Base-by-base conservation (phyloP, 2,888 invertebrate species). In the Acleris sparsana region DNA sequence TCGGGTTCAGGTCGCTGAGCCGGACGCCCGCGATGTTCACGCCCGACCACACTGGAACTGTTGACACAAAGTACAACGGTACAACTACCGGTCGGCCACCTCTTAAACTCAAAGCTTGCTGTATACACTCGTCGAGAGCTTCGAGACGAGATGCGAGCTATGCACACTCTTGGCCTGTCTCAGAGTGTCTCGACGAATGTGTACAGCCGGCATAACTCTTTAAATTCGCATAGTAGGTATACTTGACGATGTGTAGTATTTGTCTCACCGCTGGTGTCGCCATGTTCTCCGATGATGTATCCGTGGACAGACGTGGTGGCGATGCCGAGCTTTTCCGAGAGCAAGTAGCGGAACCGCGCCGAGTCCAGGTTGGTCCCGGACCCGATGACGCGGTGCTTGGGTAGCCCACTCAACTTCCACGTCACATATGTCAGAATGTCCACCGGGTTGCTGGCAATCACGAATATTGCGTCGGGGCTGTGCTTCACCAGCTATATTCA, bases 291-390 rank as follows among this genome's bases (percentile, higher is more conserved):
- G 79, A 98, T 97, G 77, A 98, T 97, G 94, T 97, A 98, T 0
- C 97, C 98, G 82, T 98, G 98, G 79, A 96, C 96, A 71, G 96
- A 97, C 16, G 96, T 95, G 5, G 98, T 95, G 0, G 97, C 96
- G 49, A 98, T 94, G 68, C 95, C 94, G 61, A 98, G 92, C 75
- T 94, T 95, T 83, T 98, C 96, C 0, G 97, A 97, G 75, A 98
- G 93, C 65, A 98, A 91, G 88, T 97, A 98, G 44, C 98, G 95
- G 92, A 99, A 98, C 70, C 98, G 93, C 0, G 97, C 97, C 0
- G 98, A 97, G 88, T 98, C 98, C 76, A 99, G 93, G 89, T 98
- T 98, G 49, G 98, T 98, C 6, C 98, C 98, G 53, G 97, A 97
- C 11, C 98, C 98, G 80, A 99, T 96, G 57, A 98, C 97, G 44